Percentiles rank a stretch among this genome's conserved stretches.
Conservation (phyloP, 2,888 invertebrate species). For the Agrotis ipsilon region DNA sequence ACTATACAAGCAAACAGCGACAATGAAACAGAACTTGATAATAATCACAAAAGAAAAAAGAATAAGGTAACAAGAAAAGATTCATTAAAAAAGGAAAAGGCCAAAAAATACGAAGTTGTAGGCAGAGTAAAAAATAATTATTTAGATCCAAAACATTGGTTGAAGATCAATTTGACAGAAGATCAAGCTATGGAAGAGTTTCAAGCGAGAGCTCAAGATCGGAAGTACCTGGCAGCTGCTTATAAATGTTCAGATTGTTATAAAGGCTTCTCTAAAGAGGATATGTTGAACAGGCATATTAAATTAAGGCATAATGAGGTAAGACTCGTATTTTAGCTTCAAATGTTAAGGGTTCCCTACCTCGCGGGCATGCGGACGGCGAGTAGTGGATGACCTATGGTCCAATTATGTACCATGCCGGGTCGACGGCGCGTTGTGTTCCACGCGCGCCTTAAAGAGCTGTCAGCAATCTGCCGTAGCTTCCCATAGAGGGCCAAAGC, state of each 20-base stretch:
- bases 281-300: conserved; percentile 79
- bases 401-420: too few species aligned
- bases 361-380: too few species aligned
- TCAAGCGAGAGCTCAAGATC: conserved; percentile 70
- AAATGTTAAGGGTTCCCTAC: too few species aligned
- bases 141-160: conserved; percentile 77
- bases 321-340: too few species aligned
- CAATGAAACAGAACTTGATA: not conserved
- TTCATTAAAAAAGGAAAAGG: not conserved
- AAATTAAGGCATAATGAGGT: conserved; percentile 79
- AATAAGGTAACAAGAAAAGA: conserved; percentile 9
- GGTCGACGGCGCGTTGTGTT: too few species aligned
- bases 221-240: conserved; percentile 76
- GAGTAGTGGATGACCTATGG: too few species aligned
- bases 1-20: conserved; percentile 2
- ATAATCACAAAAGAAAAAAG: conserved; percentile 13
- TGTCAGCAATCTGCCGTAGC: too few species aligned
- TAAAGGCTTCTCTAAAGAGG: conserved; percentile 81
- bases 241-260: conserved; percentile 79
- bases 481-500: too few species aligned
- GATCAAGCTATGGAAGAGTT: conserved; percentile 81
- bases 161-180: conserved; percentile 76
- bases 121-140: not conserved
- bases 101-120: conserved; percentile 32
- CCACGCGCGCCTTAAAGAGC: too few species aligned